phyloP scores from a whole-genome alignment of 2,797 vertebrate species.

The Monodelphis domestica region DNA sequence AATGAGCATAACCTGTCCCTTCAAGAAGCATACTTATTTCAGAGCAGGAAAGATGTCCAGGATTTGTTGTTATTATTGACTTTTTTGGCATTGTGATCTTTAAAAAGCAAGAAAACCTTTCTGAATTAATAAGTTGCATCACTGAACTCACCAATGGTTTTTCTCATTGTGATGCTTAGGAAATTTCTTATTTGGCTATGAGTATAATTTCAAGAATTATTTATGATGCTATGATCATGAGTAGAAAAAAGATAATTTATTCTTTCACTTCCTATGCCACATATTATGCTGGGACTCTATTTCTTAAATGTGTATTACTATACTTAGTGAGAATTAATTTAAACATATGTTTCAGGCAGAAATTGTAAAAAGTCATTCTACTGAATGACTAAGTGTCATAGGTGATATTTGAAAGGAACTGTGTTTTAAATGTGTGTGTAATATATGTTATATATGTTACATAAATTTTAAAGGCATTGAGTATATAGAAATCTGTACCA shows the following conservation, averaged over 20 bases:
- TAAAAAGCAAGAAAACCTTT: not conserved
- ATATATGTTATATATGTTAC: not conserved
- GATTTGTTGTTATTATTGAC: not conserved
- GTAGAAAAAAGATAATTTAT: conserved; percentile 2
- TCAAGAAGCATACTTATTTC: conserved; percentile 38
- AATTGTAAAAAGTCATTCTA: conserved; percentile 54
- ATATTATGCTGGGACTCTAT: not conserved
- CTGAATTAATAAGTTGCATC: not conserved
- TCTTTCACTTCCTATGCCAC: not conserved
- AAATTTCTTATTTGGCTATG: not conserved
- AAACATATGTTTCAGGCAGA: conserved; percentile 36
- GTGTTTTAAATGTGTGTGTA: conserved; percentile 37
- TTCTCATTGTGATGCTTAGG: not conserved
- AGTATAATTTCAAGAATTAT: conserved; percentile 23
- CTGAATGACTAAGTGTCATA: conserved; percentile 76
- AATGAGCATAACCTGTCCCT: not conserved
- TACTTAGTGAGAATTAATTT: conserved; percentile 63
- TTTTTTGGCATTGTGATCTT: not conserved
- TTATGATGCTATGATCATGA: conserved; percentile 48
- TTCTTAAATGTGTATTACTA: conserved; percentile 60
- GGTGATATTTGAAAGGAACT: conserved; percentile 74
- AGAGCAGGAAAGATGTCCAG: not conserved
- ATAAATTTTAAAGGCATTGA: conserved; percentile 57
- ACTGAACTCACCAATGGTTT: not conserved
- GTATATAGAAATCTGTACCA: conserved; percentile 50